These are phyloP conservation scores for Stegastes partitus DNA, from an alignment of 2,113 vertebrate genomes.

Conservation along the genomic window DNA sequence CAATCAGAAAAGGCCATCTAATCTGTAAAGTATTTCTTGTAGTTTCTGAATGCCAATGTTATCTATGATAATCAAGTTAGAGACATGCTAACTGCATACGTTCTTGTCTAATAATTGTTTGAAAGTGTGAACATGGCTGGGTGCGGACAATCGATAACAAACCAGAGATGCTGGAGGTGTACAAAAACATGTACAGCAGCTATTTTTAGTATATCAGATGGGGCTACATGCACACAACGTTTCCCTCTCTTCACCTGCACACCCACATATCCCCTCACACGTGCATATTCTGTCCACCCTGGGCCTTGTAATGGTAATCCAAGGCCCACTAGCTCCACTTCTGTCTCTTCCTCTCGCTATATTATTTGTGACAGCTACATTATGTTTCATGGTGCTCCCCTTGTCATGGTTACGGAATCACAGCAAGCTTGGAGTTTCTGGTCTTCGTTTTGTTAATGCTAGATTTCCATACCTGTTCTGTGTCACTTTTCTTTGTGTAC, in stretches of 20 bases:
- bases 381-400: slow-evolving; percentile 87
- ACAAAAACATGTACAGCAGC: slow-evolving; percentile 57
- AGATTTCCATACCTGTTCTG: slow-evolving; percentile 83
- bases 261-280: slow-evolving; percentile 79
- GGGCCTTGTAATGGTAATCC: slow-evolving; percentile 91
- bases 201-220: slow-evolving; percentile 42
- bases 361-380: slow-evolving; percentile 80
- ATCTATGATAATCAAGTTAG: slow-evolving; percentile 2
- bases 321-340: slow-evolving; percentile 81
- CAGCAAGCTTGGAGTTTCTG: slow-evolving; percentile 91
- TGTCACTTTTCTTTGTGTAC: slow-evolving; percentile 82
- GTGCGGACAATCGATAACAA: slow-evolving; percentile 26
- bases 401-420: slow-evolving; percentile 94
- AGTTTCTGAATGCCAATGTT: slow-evolving; percentile 15
- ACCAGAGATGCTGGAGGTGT: slow-evolving; percentile 43
- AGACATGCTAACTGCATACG: background rate
- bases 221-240: slow-evolving; percentile 67
- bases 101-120: background rate
- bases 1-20: slow-evolving; percentile 1
- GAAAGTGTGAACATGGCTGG: background rate
- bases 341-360: slow-evolving; percentile 73
- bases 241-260: slow-evolving; percentile 82
- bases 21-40: slow-evolving; percentile 2
- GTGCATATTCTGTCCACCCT: slow-evolving; percentile 77
- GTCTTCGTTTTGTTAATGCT: slow-evolving; percentile 85